phyloP scores from a whole-genome alignment of 1,140 invertebrate genomes.

The Lycorma delicatula region DNA sequence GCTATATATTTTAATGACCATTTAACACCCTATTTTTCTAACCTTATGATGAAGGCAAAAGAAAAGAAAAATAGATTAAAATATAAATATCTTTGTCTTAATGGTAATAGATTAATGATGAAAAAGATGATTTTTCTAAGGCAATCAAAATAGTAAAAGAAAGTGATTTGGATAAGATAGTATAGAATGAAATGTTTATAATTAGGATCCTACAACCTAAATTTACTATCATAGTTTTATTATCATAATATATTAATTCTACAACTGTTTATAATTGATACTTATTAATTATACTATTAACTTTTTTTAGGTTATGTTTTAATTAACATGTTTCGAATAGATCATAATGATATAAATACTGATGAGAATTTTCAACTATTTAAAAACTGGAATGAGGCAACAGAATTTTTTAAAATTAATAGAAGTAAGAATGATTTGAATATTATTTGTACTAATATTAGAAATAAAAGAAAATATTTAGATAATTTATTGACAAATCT shows the following conservation, averaged over 20 bases:
- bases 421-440: background rate
- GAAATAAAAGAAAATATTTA: conserved; percentile 6
- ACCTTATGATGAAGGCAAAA: conserved; percentile 5
- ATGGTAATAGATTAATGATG: conserved; percentile 10
- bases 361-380: background rate
- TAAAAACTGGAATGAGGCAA: background rate
- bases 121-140: conserved; percentile 7
- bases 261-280: background rate
- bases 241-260: conserved; percentile 3
- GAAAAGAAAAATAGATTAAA: background rate
- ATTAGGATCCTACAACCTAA: too few relatives aligned
- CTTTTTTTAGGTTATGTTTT: background rate
- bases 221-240: too few relatives aligned
- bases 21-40: conserved; percentile 9
- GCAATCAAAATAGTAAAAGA: conserved; percentile 6
- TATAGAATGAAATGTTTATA: too few relatives aligned
- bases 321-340: background rate
- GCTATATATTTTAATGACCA: conserved; percentile 14
- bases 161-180: background rate
- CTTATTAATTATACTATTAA: background rate
- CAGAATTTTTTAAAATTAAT: background rate
- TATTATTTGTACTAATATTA: conserved; percentile 8
- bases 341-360: background rate
- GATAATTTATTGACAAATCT: conserved; percentile 1
- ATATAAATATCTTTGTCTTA: conserved; percentile 7